Evolutionary conservation across 53 echinoderm and acorn worm genomes (phyloP).

Genomic region (Holothuria scabra): DNA sequence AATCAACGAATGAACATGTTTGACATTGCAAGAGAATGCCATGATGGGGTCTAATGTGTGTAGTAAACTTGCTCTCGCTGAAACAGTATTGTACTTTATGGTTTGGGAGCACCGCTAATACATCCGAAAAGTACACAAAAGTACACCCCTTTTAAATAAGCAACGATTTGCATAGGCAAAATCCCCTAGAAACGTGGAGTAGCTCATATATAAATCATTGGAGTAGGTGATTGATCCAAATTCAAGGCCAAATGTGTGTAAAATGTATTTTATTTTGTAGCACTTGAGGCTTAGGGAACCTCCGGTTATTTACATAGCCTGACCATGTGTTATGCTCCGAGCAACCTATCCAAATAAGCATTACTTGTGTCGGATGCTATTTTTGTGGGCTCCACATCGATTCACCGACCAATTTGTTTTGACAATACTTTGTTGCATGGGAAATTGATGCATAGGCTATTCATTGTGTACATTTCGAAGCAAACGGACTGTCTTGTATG

Average conservation of each 20-base stretch:
- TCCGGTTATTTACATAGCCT: constrained; percentile 31
- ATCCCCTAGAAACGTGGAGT: background rate
- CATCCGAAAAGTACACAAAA: too few species aligned
- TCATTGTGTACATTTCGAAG: constrained; percentile 12
- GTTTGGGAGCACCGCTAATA: too few species aligned
- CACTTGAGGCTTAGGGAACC: constrained; percentile 10
- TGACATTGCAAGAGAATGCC: too few species aligned
- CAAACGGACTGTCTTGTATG: background rate
- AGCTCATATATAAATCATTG: background rate
- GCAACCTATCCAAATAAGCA: constrained; percentile 32
- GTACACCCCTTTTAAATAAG: too few species aligned
- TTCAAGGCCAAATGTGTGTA: constrained; percentile 30
- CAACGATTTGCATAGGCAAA: too few species aligned
- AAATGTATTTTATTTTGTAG: constrained; percentile 15
- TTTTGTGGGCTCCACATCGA: constrained; percentile 6
- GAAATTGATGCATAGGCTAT: constrained; percentile 1
- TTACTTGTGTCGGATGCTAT: constrained; percentile 9
- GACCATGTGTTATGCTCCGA: constrained; percentile 32
- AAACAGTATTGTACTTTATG: too few species aligned
- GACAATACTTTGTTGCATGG: constrained; percentile 16
- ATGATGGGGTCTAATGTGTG: too few species aligned
- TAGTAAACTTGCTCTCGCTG: too few species aligned
- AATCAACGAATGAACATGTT: too few species aligned
- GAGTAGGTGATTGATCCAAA: constrained; percentile 19
- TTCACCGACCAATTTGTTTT: constrained; percentile 21